Percentiles rank a stretch among this genome's conserved stretches.
Evolutionary conservation across 1,140 invertebrate genomes (phyloP).

Genomic region (Bombus huntii): DNA sequence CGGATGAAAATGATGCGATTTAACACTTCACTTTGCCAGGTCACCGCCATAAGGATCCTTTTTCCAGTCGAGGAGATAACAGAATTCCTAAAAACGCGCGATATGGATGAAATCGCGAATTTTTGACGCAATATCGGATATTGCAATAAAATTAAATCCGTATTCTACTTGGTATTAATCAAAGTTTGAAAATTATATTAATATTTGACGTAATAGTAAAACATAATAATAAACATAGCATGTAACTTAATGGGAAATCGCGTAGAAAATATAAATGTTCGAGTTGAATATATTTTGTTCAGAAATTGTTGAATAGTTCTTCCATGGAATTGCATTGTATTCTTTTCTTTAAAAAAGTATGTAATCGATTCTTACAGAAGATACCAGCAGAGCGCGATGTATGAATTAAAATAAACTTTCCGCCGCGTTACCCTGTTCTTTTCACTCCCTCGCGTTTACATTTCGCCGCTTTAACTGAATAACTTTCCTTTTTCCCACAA

Average conservation of each 20-base stretch:
- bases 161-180: too few relatives aligned
- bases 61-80: too few relatives aligned
- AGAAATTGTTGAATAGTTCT: not conserved
- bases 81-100: too few relatives aligned
- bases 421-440: constrained; percentile 27
- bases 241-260: not conserved
- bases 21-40: constrained; percentile 38
- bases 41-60: not conserved
- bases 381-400: not conserved
- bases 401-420: constrained; percentile 59
- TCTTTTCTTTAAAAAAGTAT: not conserved
- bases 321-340: not conserved
- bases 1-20: constrained; percentile 21
- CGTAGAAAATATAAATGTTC: not conserved
- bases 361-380: not conserved
- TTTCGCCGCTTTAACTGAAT: constrained; percentile 48
- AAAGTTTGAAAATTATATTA: too few relatives aligned
- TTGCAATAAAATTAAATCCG: too few relatives aligned
- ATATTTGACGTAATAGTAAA: too few relatives aligned
- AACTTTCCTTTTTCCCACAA: constrained; percentile 42
- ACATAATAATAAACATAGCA: too few relatives aligned
- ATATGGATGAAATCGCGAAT: too few relatives aligned
- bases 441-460: constrained; percentile 27
- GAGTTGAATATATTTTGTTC: not conserved
- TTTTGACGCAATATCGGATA: too few relatives aligned